Percentiles rank a stretch among this genome's conserved stretches.
Evolutionary conservation across 1,140 invertebrate genomes (phyloP).

Genomic region (Drosophila athabasca): DNA sequence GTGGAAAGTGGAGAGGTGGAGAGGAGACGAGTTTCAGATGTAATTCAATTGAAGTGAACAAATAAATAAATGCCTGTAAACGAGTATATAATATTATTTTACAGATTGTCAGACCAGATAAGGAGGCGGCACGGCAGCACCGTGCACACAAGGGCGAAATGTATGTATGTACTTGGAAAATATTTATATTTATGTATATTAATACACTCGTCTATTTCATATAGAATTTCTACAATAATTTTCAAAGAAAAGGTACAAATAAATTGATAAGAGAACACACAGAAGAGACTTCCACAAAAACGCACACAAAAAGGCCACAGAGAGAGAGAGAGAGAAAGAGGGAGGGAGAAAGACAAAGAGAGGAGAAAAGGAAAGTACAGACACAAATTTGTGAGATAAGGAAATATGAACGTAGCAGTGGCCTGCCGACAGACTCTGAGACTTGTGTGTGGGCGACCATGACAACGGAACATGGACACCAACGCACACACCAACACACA

Average conservation of each 20-base stretch:
- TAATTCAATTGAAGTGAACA: constrained; percentile 22
- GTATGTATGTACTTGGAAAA: constrained; percentile 21
- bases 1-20: too few relatives aligned
- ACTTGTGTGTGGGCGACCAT: too few relatives aligned
- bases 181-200: constrained; percentile 38
- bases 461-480: too few relatives aligned
- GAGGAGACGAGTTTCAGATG: too few relatives aligned
- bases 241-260: constrained; percentile 50
- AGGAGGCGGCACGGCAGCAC: background rate
- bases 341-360: too few relatives aligned
- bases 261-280: constrained; percentile 57
- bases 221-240: constrained; percentile 35
- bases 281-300: background rate
- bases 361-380: too few relatives aligned
- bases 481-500: too few relatives aligned
- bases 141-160: background rate
- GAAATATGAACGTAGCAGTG: background rate
- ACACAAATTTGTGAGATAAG: constrained; percentile 33
- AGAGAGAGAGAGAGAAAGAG: too few relatives aligned
- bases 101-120: constrained; percentile 62
- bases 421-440: constrained; percentile 16
- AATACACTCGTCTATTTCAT: constrained; percentile 12
- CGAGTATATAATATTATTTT: constrained; percentile 25
- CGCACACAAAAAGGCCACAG: constrained; percentile 17
- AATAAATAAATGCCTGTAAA: constrained; percentile 14